phyloP scores from a whole-genome alignment of 2,888 invertebrate species.

The Eristalinus aeneus region DNA sequence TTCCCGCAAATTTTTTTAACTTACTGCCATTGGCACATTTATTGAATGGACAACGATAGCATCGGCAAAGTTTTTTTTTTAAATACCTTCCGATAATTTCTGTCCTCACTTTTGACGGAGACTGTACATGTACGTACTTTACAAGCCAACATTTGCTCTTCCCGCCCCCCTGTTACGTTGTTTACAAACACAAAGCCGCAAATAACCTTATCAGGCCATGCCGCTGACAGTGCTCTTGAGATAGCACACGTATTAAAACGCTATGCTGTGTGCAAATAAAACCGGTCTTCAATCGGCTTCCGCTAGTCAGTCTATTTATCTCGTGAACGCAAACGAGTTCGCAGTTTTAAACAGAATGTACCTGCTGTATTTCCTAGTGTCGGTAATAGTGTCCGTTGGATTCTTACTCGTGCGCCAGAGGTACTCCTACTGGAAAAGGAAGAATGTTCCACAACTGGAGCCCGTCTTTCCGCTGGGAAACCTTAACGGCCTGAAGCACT shows the following conservation, averaged over 20 bases:
- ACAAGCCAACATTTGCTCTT: no score
- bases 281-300: background rate
- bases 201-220: background rate
- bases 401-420: conserved; percentile 71
- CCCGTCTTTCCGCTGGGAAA: conserved; percentile 73
- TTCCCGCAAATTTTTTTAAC: no score
- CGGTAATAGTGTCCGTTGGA: conserved; percentile 62
- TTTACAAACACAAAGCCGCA: background rate
- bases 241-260: background rate
- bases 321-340: background rate
- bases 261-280: background rate
- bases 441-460: conserved; percentile 72
- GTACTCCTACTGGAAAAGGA: conserved; percentile 74
- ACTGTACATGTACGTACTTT: background rate
- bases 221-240: background rate
- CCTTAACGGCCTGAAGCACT: conserved; percentile 69
- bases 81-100: no score
- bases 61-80: no score
- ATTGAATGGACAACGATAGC: no score
- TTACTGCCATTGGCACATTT: no score
- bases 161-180: background rate
- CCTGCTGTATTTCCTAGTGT: conserved; percentile 66
- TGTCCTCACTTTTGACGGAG: background rate
- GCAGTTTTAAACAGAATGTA: conserved; percentile 66
- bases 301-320: background rate